Conservation (phyloP, 2,888 invertebrate genomes). For the Herminia tarsipennalis region DNA sequence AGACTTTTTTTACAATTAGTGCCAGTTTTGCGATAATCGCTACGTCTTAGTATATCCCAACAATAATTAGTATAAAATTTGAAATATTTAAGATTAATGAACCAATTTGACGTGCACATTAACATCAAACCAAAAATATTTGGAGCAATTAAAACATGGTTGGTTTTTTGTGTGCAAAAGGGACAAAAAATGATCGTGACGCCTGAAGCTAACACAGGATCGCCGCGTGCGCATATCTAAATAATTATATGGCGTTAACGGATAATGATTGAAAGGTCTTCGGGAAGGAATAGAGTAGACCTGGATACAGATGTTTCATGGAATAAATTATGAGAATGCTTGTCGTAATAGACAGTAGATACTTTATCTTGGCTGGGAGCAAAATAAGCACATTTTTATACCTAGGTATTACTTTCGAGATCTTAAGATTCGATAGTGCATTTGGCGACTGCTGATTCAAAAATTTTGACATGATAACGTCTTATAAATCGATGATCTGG, state of each 20-base stretch:
- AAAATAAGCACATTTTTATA: neutral
- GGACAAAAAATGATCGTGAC: conserved; percentile 55
- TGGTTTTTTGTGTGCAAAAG: conserved; percentile 47
- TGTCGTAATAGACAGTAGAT: no score
- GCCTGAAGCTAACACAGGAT: conserved; percentile 68
- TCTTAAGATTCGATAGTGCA: no score
- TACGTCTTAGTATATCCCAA: neutral
- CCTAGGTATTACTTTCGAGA: no score
- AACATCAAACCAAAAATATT: conserved; percentile 52
- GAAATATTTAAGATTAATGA: conserved; percentile 32
- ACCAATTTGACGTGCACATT: conserved; percentile 42
- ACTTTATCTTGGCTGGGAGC: no score
- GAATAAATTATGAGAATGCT: no score
- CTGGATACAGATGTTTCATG: conserved; percentile 18
- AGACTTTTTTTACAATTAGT: no score
- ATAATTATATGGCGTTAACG: conserved; percentile 79
- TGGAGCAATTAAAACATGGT: conserved; percentile 75
- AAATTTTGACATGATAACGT: no score
- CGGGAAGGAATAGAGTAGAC: conserved; percentile 54
- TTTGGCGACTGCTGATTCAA: no score
- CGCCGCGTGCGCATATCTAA: conserved; percentile 73
- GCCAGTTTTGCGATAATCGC: no score
- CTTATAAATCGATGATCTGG: no score
- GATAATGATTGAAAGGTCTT: conserved; percentile 82
- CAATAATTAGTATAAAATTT: neutral